Conservation (phyloP, 2,888 invertebrate species). For the Drosophila gaucha region DNA sequence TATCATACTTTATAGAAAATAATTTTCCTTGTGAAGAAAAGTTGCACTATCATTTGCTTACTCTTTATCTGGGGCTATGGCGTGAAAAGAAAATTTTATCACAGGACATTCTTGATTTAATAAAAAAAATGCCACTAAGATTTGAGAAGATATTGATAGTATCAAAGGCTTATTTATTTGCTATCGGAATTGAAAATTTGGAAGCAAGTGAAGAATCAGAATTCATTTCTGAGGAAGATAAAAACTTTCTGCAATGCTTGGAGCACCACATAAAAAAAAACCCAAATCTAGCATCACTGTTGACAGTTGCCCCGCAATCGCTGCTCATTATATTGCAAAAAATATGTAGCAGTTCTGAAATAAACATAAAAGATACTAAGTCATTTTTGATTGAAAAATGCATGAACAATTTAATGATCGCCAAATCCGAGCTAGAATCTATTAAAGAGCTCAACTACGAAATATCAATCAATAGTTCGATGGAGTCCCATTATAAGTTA, state of each 20-base stretch:
- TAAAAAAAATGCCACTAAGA: slow-evolving; percentile 31
- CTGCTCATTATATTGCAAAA: slow-evolving; percentile 48
- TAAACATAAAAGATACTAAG: slow-evolving; percentile 35
- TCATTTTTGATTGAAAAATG: slow-evolving; percentile 36
- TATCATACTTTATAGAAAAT: slow-evolving; percentile 26
- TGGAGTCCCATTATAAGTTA: slow-evolving; percentile 33
- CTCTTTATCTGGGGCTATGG: slow-evolving; percentile 54
- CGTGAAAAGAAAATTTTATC: slow-evolving; percentile 24
- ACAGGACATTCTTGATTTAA: slow-evolving; percentile 29
- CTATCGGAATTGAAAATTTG: neutral
- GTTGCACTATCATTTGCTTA: slow-evolving; percentile 47
- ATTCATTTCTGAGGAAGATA: neutral
- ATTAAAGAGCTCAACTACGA: slow-evolving; percentile 34
- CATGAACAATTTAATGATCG: slow-evolving; percentile 7
- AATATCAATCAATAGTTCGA: slow-evolving; percentile 20
- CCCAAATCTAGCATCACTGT: slow-evolving; percentile 13
- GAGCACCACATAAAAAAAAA: slow-evolving; percentile 20
- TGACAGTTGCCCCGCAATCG: slow-evolving; percentile 23
- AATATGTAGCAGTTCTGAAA: slow-evolving; percentile 21
- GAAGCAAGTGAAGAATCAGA: neutral
- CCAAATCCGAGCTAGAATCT: slow-evolving; percentile 23
- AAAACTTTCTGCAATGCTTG: slow-evolving; percentile 19
- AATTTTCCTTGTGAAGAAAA: slow-evolving; percentile 25
- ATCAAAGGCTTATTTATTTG: slow-evolving; percentile 48
- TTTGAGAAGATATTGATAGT: slow-evolving; percentile 45